Evolutionary conservation across 2,113 vertebrate genomes (phyloP), one percentile per base, ranked within the genome.

Genomic region (Pachypanchax playfairii): DNA sequence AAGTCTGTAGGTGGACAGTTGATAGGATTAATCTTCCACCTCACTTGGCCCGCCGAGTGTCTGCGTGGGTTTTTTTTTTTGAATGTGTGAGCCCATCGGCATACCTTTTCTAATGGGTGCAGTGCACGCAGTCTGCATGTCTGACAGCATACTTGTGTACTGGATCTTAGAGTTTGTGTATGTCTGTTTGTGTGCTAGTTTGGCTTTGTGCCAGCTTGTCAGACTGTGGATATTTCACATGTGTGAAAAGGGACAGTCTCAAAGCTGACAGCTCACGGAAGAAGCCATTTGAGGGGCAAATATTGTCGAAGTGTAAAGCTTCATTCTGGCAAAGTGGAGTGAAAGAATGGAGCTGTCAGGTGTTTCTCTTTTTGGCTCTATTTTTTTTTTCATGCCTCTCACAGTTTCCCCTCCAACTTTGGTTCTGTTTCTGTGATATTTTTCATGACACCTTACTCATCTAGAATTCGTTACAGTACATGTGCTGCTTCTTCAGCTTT

Each of bases 221-320:
- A 76, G 28, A 44, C 35, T 38, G 42, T 0, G 38, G 62, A 44
- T 65, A 51, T 63, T 31, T 56, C 41, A 70, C 52, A 46, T 42
- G 49, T 78, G 77, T 77, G 77, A 79, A 70, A 70, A 72, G 67
- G 80, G 84, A 74, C 77, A 75, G 63, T 80, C 73, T 64, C 7
- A 4, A 36, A 46, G 64, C 66, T 81, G 80, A 82, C 78, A 85
- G 71, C 70, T 31, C 56, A 64, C 15, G 25, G 36, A 52, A 62
- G 62, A 74, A 73, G 64, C 24, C 48, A 56, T 69, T 83, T 69
- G n/a, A 35, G 66, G 66, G 74, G 63, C 31, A 65, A 67, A 70
- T 68, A 65, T 63, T 80, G 49, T 28, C 10, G 39, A 73, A 54
- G 67, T 80, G 65, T 77, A 76, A 75, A 72, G 73, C 38, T 36